Evolutionary conservation across 2,113 vertebrate species (phyloP).

Genomic region (Entomyzon cyanotis): DNA sequence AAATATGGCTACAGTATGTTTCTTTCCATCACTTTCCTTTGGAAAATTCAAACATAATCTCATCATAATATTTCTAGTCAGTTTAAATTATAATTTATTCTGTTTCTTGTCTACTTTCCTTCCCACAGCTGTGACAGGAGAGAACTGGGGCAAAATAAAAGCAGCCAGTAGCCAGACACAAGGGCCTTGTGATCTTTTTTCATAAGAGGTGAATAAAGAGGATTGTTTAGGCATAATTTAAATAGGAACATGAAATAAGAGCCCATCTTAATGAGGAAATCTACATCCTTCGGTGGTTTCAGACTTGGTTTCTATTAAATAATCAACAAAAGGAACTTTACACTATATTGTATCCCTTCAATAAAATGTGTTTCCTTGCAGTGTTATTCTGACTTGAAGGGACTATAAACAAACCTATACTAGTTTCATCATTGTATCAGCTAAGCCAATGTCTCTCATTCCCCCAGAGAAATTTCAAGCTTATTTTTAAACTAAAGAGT

Average conservation of each 20-base stretch:
- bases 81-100: neutral
- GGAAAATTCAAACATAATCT: slow-evolving; percentile 12
- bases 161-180: neutral
- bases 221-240: neutral
- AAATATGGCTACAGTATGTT: neutral
- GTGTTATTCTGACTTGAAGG: neutral
- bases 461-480: neutral
- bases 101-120: neutral
- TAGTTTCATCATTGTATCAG: neutral
- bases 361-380: neutral
- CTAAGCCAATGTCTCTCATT: neutral
- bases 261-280: neutral
- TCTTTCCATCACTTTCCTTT: neutral
- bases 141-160: neutral
- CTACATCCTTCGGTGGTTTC: neutral
- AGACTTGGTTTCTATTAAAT: neutral
- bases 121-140: neutral
- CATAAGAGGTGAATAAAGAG: neutral
- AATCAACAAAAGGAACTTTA: neutral
- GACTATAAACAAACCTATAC: neutral
- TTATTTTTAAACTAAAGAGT: neutral
- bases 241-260: neutral
- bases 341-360: neutral
- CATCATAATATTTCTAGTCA: neutral
- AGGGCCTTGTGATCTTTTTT: neutral